A percentile compares a stretch with the other conserved stretches of the same genome.
These are phyloP conservation scores for Bombus superbus DNA, from an alignment of 1,140 invertebrate genomes.

Conservation along the genomic window DNA sequence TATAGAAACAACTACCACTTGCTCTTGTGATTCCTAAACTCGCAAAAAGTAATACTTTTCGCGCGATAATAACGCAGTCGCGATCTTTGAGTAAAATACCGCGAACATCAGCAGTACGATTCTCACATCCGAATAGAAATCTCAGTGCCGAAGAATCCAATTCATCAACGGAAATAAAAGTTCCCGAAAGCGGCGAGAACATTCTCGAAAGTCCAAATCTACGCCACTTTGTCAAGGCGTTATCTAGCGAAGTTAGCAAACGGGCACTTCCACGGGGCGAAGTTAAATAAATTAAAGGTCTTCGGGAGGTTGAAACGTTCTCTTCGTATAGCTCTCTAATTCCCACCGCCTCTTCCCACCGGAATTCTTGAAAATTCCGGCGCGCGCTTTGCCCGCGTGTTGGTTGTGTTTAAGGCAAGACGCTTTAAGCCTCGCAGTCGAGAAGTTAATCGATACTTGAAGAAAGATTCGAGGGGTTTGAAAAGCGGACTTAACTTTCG, in stretches of 20 bases:
- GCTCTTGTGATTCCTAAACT: no score
- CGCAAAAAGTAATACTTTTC: no score
- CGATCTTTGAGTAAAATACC: neutral
- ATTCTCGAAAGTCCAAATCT: neutral
- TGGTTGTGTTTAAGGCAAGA: slow-evolving; percentile 32
- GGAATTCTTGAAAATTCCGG: neutral
- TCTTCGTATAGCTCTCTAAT: neutral
- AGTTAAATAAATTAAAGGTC: slow-evolving; percentile 4
- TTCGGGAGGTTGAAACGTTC: neutral
- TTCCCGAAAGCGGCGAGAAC: neutral
- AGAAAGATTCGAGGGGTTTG: slow-evolving; percentile 49
- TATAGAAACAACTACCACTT: no score
- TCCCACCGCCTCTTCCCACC: neutral
- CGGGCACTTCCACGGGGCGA: no score
- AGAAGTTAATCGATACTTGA: slow-evolving; percentile 54
- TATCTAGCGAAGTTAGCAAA: neutral
- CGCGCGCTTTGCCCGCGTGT: neutral
- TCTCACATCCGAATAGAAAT: no score
- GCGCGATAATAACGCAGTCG: no score
- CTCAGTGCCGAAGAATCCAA: neutral
- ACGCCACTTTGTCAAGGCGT: neutral
- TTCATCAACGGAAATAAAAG: neutral
- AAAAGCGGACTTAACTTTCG: slow-evolving; percentile 57
- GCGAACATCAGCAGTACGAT: no score
- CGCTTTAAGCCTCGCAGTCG: slow-evolving; percentile 13